Base-by-base conservation (phyloP, 2,888 invertebrate genomes). In the Cheilosia vulpina region DNA sequence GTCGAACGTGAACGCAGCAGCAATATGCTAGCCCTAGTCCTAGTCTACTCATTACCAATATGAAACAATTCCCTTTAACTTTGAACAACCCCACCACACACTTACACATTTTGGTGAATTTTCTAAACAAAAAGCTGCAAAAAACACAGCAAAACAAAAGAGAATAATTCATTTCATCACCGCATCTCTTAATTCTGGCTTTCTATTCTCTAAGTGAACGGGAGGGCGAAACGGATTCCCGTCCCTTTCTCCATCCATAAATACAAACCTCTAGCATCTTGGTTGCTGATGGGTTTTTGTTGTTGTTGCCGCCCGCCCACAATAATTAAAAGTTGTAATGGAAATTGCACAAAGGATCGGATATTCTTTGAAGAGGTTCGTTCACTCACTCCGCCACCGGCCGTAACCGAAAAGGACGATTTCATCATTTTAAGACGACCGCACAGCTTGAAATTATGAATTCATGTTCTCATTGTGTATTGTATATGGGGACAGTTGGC, bases 281-380 rank as follows among this genome's bases (percentile, higher is more conserved):
- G 15, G 17, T 5, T 13, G 27, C 7, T 31, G 31, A 5, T 24
- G 31, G 31, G 31, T 31, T 31, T 27, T 53, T 19, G 11, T 58
- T 57, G 57, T 66, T 55, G 60, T 38, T 21, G 11, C 34, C 31
- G 4, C 17, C 66, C 66, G 79, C 75, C 79, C 84, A 75, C 79
- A 80, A 79, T 79, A 84, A 84, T 84, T 84, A 84, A 84, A 84
- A 84, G 69, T 84, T 84, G 79, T 84, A 84, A 79, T 84, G 75
- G 65, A 84, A 84, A 80, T 75, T 73, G 13, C 66, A 80, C 75
- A 84, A 84, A 84, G 75, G 75, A 79, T 73, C 78, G 83, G 83
- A 79, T 83, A 78, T 71, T 73, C 72, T 79, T 79, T 84, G 83
- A 75, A 65, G 63, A 57, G 65, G 19, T 34, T 45, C 38, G 15